Percentiles rank a stretch among this genome's conserved stretches.
Conservation (phyloP, 2,797 vertebrate genomes). For the Poliocrania exsul region DNA sequence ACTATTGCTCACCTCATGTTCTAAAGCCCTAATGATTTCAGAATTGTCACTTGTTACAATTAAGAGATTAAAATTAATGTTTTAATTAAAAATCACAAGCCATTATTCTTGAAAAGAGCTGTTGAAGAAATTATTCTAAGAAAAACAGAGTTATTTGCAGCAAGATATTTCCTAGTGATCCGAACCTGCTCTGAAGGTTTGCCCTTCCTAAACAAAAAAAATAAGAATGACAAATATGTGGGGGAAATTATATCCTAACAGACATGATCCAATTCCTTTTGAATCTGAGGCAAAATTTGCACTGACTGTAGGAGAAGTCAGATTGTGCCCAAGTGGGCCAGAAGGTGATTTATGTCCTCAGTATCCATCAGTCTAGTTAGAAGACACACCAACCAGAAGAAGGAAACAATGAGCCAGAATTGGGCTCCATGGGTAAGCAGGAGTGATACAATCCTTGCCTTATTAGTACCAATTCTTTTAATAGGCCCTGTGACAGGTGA, state of each 20-base stretch:
- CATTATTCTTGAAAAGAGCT: neutral
- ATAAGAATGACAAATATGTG: neutral
- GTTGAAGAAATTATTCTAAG: neutral
- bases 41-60: neutral
- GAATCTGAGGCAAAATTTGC: neutral
- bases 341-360: neutral
- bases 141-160: neutral
- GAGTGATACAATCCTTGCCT: constrained; percentile 15
- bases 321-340: neutral
- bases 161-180: neutral
- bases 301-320: neutral
- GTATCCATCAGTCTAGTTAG: neutral
- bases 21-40: constrained; percentile 8
- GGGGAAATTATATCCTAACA: neutral
- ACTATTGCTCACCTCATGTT: neutral
- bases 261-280: neutral
- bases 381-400: neutral
- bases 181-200: neutral
- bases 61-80: neutral
- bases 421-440: neutral
- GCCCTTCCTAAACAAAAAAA: neutral
- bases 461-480: constrained; percentile 44
- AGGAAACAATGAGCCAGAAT: constrained; percentile 26
- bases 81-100: neutral
- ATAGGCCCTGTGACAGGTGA: constrained; percentile 48